phyloP scores from a whole-genome alignment of 1,140 invertebrate species.

The Andrena cerasifolii region DNA sequence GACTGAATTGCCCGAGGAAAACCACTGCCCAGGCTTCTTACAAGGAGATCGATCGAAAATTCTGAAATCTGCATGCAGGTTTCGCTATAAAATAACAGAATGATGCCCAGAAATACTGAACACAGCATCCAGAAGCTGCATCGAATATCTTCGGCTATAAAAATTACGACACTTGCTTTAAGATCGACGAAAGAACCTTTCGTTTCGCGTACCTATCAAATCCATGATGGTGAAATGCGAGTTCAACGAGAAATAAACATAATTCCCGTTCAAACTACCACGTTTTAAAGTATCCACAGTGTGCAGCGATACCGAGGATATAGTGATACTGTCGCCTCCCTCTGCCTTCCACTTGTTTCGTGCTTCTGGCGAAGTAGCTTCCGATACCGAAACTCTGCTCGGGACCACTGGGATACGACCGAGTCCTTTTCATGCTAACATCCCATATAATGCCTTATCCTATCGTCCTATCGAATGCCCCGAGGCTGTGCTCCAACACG shows the following conservation, averaged over 20 bases:
- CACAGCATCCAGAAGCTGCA: too few species aligned
- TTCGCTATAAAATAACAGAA: too few species aligned
- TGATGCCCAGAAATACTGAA: too few species aligned
- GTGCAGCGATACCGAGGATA: neutral
- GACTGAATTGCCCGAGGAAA: neutral
- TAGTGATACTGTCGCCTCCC: neutral
- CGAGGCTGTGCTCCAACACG: slow-evolving; percentile 19
- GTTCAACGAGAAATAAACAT: neutral
- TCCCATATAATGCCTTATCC: slow-evolving; percentile 37
- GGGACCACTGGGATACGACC: slow-evolving; percentile 9
- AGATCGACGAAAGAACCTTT: too few species aligned
- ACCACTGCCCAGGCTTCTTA: neutral
- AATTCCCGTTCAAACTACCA: neutral
- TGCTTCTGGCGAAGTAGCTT: neutral
- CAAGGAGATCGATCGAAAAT: neutral
- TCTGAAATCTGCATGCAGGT: too few species aligned
- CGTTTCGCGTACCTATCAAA: too few species aligned
- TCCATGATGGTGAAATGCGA: too few species aligned
- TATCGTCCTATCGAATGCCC: slow-evolving; percentile 12
- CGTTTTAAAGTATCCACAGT: neutral
- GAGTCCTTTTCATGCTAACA: slow-evolving; percentile 32
- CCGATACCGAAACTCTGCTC: slow-evolving; percentile 7
- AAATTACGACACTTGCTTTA: too few species aligned
- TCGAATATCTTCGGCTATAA: too few species aligned
- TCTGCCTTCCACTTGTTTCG: neutral